Evolutionary conservation across 2,797 vertebrate genomes (phyloP).

Genomic region (Lagodon rhomboides): DNA sequence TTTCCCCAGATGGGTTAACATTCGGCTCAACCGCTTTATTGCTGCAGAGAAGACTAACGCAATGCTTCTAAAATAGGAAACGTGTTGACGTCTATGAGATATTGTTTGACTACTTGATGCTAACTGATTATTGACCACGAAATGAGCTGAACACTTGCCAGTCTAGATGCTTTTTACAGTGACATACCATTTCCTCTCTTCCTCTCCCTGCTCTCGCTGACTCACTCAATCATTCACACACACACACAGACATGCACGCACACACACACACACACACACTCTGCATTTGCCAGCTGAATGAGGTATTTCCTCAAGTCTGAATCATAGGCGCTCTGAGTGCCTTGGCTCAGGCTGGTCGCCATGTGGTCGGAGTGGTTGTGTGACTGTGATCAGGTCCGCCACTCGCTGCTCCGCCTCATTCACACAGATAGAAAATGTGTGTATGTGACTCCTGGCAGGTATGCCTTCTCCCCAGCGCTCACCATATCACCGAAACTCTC

Average conservation of each 20-base stretch:
- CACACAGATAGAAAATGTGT: not conserved
- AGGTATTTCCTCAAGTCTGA: constrained; percentile 54
- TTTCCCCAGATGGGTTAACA: not conserved
- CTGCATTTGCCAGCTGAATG: constrained; percentile 40
- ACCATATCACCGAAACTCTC: not conserved
- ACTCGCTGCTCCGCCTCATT: constrained; percentile 42
- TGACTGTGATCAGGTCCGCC: constrained; percentile 73
- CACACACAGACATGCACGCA: constrained; percentile 5
- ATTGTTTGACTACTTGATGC: not conserved
- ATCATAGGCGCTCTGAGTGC: constrained; percentile 47
- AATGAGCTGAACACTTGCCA: not conserved
- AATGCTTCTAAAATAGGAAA: not conserved
- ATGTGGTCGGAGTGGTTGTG: constrained; percentile 54
- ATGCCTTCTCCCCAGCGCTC: not conserved
- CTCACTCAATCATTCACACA: not conserved
- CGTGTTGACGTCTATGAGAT: not conserved
- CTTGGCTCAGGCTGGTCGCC: constrained; percentile 46
- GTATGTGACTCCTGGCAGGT: constrained; percentile 30
- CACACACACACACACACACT: not conserved
- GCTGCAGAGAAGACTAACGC: not conserved
- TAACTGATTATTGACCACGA: not conserved
- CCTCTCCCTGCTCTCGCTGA: not conserved
- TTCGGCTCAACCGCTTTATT: not conserved
- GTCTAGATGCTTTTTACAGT: not conserved
- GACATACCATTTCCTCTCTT: not conserved